Conservation (phyloP, 1,140 invertebrate genomes). For the Tetragnatha versicolor region DNA sequence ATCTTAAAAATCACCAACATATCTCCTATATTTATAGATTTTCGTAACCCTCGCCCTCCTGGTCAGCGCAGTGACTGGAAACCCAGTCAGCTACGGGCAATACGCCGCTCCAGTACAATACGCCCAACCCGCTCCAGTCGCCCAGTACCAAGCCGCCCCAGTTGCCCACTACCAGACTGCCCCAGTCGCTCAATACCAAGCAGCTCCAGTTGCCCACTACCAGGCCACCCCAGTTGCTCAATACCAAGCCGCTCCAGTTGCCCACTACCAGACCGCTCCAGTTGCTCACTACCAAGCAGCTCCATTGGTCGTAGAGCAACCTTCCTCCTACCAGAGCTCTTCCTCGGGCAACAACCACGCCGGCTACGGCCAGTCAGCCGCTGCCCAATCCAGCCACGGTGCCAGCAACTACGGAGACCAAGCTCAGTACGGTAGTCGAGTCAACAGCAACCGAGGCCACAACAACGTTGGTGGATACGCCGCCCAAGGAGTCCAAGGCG, state of each 20-base stretch:
- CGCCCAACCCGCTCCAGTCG: neutral
- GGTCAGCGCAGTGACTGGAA: no score
- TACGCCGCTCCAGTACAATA: neutral
- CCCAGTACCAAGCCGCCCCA: neutral
- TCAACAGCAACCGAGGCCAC: neutral
- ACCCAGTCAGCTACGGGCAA: neutral
- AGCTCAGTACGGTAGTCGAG: neutral
- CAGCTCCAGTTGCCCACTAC: conserved; percentile 1
- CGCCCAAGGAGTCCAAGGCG: neutral
- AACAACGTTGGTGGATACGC: conserved; percentile 10
- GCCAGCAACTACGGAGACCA: neutral
- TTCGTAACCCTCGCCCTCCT: neutral
- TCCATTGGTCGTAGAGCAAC: no score
- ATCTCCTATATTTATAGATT: neutral
- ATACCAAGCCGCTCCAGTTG: neutral
- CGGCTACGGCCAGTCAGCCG: conserved; percentile 9
- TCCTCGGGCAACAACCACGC: neutral
- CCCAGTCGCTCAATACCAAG: neutral
- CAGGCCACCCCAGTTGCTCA: neutral
- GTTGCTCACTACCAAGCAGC: neutral
- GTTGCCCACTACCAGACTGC: neutral
- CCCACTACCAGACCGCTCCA: conserved; percentile 16
- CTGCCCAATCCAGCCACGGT: neutral
- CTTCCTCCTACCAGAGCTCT: neutral
- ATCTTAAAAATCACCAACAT: neutral